phyloP scores from a whole-genome alignment of 1,140 invertebrate genomes.

The Megathymus violae region DNA sequence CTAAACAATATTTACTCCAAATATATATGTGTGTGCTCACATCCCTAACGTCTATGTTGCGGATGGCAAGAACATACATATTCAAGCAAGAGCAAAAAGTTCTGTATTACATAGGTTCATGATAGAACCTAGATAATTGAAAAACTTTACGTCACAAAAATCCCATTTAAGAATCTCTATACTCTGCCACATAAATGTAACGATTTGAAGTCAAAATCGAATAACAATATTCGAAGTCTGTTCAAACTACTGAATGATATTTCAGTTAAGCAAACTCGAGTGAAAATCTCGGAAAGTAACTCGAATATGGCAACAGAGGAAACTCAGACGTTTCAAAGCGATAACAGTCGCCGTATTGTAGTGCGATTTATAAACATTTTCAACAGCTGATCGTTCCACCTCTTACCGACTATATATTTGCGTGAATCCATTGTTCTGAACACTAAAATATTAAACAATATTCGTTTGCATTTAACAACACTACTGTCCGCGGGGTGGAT shows the following conservation, averaged over 20 bases:
- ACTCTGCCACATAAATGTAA: too few species aligned
- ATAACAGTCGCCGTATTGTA: constrained; percentile 54
- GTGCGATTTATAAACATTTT: constrained; percentile 73
- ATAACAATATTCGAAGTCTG: neutral
- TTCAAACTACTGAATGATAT: neutral
- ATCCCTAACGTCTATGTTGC: too few species aligned
- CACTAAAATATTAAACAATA: constrained; percentile 26
- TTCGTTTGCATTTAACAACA: constrained; percentile 16
- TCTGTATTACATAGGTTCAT: too few species aligned
- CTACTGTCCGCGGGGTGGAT: constrained; percentile 18
- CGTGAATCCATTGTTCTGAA: constrained; percentile 64
- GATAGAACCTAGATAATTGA: too few species aligned
- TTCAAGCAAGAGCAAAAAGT: too few species aligned
- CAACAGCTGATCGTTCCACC: constrained; percentile 72
- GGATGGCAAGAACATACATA: too few species aligned
- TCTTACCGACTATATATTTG: constrained; percentile 56
- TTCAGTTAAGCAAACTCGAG: neutral
- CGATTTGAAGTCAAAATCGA: neutral
- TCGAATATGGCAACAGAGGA: neutral
- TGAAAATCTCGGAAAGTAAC: neutral
- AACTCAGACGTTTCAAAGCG: constrained; percentile 21
- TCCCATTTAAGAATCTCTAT: too few species aligned
- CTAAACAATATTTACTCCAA: too few species aligned
- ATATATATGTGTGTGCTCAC: too few species aligned
- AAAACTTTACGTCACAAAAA: too few species aligned